Evolutionary conservation across 2,113 vertebrate species (phyloP), one percentile per base, ranked within the genome.

Genomic region (Sphaerodactylus townsendi): DNA sequence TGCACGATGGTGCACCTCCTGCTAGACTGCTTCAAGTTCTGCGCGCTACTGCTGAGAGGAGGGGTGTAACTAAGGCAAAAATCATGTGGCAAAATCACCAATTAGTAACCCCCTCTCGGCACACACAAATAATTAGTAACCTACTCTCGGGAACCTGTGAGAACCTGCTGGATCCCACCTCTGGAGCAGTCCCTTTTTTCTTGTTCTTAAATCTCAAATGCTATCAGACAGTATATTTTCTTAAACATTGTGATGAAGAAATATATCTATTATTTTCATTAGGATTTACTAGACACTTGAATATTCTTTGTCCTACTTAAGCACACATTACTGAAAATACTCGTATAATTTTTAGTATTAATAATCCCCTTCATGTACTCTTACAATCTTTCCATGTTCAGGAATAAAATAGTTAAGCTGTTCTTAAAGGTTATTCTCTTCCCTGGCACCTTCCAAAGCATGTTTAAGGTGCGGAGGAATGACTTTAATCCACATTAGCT

Each of bases 401-500:
- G 10, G 19, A 35, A 77, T 3, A 39, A 39, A 62, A 75, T 10
- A 3, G 73, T 83, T 76, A 56, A 83, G 19, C 3, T 69, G 11
- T 76, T 68, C 44, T 28, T 50, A 19, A 71, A 62, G 59, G 10
- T 39, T 28, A 9, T 30, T 19, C 53, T 2, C 69, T 39, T 15
- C 25, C 48, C 5, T 10, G 44, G 25, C 28, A 10, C 28, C 28
- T 37, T 84, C 28, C 50, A 10, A 70, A 70, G 37, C 25, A 59
- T 11, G 11, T 77, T 77, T 70, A 56, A 70, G 74, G 65, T 77
- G 74, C 44, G 64, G 37, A 77, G 30, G 37, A 50, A 77, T 44
- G 19, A 69, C 68, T 84, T 77, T 77, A 83, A 84, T 77, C 74
- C 35, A 33, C 37, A 69, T 84, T 84, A 77, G 64, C 69, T 77